Evolutionary conservation across 1,140 invertebrate species (phyloP).

Genomic region (Ceratoteleas bidentatus): DNA sequence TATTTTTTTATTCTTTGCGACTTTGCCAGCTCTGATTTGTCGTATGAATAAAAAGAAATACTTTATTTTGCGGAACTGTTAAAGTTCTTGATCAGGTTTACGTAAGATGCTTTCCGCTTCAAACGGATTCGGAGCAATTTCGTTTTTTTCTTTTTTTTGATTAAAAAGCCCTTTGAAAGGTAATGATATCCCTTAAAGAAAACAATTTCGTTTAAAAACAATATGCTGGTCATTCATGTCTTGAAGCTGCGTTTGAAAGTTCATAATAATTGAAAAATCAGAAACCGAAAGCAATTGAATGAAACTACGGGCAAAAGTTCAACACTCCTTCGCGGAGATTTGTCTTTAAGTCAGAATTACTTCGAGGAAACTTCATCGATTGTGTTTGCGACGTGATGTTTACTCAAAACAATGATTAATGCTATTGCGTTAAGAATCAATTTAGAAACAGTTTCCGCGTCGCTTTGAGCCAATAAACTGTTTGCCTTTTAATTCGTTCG

Average conservation of each 20-base stretch:
- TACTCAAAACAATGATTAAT: constrained; percentile 24
- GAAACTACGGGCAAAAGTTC: constrained; percentile 11
- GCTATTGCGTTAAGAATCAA: constrained; percentile 13
- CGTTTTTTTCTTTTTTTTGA: no score
- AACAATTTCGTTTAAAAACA: no score
- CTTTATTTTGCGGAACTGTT: no score
- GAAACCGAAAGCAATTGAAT: constrained; percentile 4
- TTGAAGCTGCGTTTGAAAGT: neutral
- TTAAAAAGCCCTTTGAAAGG: no score
- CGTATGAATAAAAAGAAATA: no score
- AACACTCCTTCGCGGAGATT: constrained; percentile 7
- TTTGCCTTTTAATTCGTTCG: neutral
- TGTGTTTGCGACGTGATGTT: constrained; percentile 12
- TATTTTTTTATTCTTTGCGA: no score
- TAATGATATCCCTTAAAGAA: no score
- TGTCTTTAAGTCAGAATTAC: constrained; percentile 4
- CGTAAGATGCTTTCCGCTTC: no score
- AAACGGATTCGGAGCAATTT: no score
- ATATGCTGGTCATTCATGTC: neutral
- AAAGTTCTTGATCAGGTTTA: no score
- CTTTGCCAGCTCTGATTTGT: no score
- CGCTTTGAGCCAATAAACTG: constrained; percentile 1
- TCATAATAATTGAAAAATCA: neutral
- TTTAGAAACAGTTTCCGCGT: constrained; percentile 9
- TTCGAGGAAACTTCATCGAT: constrained; percentile 20